These are phyloP conservation scores for Phymorhynchus buccinoides DNA, from an alignment of 1,140 invertebrate genomes.

Conservation along the genomic window DNA sequence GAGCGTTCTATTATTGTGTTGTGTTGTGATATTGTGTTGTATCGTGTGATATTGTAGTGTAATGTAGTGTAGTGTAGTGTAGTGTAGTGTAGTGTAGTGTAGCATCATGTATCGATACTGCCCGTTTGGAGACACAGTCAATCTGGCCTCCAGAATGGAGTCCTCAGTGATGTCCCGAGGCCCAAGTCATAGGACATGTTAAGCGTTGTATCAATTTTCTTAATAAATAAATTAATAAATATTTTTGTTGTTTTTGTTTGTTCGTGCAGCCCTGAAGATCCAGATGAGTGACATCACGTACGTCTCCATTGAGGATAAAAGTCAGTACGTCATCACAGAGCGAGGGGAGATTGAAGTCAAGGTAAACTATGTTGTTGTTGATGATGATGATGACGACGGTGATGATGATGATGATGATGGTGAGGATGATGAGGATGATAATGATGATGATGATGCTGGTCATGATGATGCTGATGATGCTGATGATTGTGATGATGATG, in stretches of 20 bases:
- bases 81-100: too few relatives aligned
- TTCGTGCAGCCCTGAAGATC: slow-evolving; percentile 53
- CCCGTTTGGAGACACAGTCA: slow-evolving; percentile 34
- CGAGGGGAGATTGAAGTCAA: slow-evolving; percentile 51
- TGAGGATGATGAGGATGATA: too few relatives aligned
- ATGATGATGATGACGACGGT: too few relatives aligned
- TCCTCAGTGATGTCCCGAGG: too few relatives aligned
- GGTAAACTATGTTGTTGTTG: slow-evolving; percentile 30
- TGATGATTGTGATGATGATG: too few relatives aligned
- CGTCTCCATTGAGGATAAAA: slow-evolving; percentile 36
- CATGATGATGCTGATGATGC: neutral
- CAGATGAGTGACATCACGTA: slow-evolving; percentile 47
- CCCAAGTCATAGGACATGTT: too few relatives aligned
- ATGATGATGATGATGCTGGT: too few relatives aligned
- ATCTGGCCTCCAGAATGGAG: slow-evolving; percentile 36
- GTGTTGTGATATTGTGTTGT: neutral
- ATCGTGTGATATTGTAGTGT: neutral
- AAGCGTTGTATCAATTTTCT: too few relatives aligned
- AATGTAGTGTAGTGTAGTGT: too few relatives aligned
- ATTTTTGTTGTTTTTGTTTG: neutral
- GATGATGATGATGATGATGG: too few relatives aligned
- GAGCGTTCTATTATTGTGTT: slow-evolving; percentile 1
- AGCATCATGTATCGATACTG: slow-evolving; percentile 29
- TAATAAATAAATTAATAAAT: neutral
- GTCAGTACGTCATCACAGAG: slow-evolving; percentile 41